Conservation (phyloP, 2,888 invertebrate species). For the Eupithecia inturbata region DNA sequence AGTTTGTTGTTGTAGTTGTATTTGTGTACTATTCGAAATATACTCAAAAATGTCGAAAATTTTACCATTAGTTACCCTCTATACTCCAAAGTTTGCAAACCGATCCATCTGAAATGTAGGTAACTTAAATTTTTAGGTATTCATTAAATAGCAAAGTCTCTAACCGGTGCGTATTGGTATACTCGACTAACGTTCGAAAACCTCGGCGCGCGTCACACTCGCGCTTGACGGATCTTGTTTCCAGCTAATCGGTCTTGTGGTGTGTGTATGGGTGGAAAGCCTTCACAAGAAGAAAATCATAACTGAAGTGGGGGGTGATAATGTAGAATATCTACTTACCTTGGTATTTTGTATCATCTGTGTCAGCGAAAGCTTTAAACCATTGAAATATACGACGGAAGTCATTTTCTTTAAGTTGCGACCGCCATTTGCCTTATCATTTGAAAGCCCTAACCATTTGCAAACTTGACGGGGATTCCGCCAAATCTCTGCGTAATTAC, state of each 20-base stretch:
- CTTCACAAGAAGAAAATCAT: not conserved
- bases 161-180: too few species aligned
- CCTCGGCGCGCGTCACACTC: too few species aligned
- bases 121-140: too few species aligned
- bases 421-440: not conserved
- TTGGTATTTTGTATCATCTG: not conserved
- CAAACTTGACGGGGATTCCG: slow-evolving; percentile 20
- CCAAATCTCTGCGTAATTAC: slow-evolving; percentile 39
- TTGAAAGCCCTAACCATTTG: slow-evolving; percentile 5
- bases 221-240: not conserved
- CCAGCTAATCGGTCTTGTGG: not conserved
- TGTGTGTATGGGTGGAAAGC: not conserved
- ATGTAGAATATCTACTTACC: not conserved
- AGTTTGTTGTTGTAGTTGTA: too few species aligned
- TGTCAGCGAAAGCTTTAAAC: not conserved
- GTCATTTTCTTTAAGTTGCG: slow-evolving; percentile 3
- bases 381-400: slow-evolving; percentile 8
- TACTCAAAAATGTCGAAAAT: too few species aligned
- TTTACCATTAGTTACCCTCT: too few species aligned
- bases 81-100: too few species aligned
- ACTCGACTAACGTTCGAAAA: too few species aligned
- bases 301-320: not conserved
- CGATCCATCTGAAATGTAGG: too few species aligned
- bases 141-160: too few species aligned
- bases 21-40: too few species aligned